Evolutionary conservation across 2,113 vertebrate genomes (phyloP), one percentile per base, ranked within the genome.

Genomic region (Macrotis lagotis): DNA sequence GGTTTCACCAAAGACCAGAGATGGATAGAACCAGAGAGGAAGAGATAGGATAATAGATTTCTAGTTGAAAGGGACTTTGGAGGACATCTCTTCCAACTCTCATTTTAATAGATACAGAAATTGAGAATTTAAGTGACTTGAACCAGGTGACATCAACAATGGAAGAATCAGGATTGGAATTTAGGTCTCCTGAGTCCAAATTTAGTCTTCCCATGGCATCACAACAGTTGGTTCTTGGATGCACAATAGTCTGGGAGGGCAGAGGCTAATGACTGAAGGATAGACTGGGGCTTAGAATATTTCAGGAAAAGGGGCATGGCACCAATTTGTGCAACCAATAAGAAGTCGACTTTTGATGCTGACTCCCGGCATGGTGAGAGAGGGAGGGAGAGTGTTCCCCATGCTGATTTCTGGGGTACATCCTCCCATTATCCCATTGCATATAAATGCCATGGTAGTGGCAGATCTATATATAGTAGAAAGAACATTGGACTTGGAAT

Each of bases 101-200:
- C 55, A 28, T 95, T 94, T 91, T 89, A 90, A 90, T 51, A 97
- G 95, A 51, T 25, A 10, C 94, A 92, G 90, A 91, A 93, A 90
- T 51, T 50, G 74, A 88, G 92, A 9, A 28, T 37, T 50, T 47
- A 25, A 88, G 50, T 44, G 66, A 83, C 16, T 83, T 44, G 66
- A 83, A 44, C 16, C n/a, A 44, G 16, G 66, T 83, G 22, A 83
- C 26, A 44, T 24, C 6, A 1, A 83, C 66, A 83, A 8, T 44
- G 52, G 26, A 25, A 92, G 53, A 88, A 37, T 14, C 31, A 10
- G 50, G 25, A 28, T 49, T 16, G 31, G 24, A 44, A 0, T 31
- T 24, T 8, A 4, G 47, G 50, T 83, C 26, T n/a, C 91, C 37
- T n/a, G 53, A 92, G 91, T 55, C 53, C 11, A 25, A 16, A 51